These are phyloP conservation scores for Fringilla coelebs DNA, from an alignment of 2,797 vertebrate genomes.

Conservation along the genomic window DNA sequence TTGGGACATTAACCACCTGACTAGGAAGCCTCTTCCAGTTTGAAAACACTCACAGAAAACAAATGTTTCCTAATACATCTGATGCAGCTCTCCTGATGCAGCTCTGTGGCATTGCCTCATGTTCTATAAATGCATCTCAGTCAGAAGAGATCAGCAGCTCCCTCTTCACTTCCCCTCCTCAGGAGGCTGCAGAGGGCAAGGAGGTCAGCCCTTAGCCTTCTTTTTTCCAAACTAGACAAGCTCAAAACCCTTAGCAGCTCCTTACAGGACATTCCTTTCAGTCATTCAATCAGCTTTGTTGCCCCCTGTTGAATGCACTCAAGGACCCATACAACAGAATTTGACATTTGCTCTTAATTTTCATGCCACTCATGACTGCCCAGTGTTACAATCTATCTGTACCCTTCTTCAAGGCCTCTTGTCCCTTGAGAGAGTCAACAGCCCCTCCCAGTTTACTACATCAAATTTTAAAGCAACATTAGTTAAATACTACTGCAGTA, in stretches of 20 bases:
- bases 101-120: accelerated
- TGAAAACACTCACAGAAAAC: accelerated
- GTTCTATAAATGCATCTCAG: background rate
- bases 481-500: background rate
- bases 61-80: background rate
- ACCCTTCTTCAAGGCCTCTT: background rate
- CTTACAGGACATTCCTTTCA: background rate
- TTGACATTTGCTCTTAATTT: background rate
- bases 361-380: background rate
- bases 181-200: background rate
- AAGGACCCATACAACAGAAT: background rate
- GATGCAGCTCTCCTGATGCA: background rate
- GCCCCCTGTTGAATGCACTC: background rate
- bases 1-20: background rate
- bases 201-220: background rate
- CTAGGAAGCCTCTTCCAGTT: background rate
- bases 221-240: background rate
- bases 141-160: background rate
- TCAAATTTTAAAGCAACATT: background rate
- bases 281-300: background rate
- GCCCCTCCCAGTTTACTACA: background rate
- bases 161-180: background rate
- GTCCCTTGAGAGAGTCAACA: background rate
- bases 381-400: background rate
- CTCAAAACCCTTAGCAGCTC: background rate